Percentiles rank a stretch among this genome's conserved stretches.
Conservation (phyloP, 2,797 vertebrate genomes). For the Phoebastria nigripes region DNA sequence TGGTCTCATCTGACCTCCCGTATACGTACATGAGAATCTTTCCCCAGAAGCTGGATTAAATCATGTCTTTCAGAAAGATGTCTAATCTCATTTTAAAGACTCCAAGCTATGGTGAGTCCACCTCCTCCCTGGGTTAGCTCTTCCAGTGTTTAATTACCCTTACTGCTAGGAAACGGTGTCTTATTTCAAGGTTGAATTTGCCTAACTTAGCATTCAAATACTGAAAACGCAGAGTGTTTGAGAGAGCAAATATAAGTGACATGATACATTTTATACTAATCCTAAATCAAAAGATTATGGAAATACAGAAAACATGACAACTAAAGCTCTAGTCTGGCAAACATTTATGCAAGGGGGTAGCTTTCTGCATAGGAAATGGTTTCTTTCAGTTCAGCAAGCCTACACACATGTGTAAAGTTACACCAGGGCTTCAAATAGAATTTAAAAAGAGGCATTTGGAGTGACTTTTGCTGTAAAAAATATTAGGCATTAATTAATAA, state of each 20-base stretch:
- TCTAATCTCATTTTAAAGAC: slow-evolving; percentile 44
- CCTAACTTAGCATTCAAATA: slow-evolving; percentile 40
- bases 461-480: not conserved
- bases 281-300: slow-evolving; percentile 66
- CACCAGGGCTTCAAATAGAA: not conserved
- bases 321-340: slow-evolving; percentile 39
- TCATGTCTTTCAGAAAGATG: slow-evolving; percentile 19
- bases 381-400: slow-evolving; percentile 21
- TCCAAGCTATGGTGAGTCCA: slow-evolving; percentile 32
- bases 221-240: not conserved
- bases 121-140: slow-evolving; percentile 11
- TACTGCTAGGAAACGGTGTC: slow-evolving; percentile 31
- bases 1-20: rapidly evolving
- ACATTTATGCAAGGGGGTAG: slow-evolving; percentile 17
- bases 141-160: slow-evolving; percentile 52
- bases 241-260: slow-evolving; percentile 54
- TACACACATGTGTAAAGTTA: not conserved
- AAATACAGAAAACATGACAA: slow-evolving; percentile 58
- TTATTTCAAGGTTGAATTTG: slow-evolving; percentile 56
- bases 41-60: not conserved
- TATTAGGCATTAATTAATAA: not conserved
- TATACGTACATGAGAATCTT: not conserved
- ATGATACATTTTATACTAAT: slow-evolving; percentile 57
- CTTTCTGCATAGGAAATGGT: slow-evolving; percentile 2
- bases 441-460: not conserved